Conservation (phyloP, 2,113 vertebrate species). For the Istiophorus platypterus region DNA sequence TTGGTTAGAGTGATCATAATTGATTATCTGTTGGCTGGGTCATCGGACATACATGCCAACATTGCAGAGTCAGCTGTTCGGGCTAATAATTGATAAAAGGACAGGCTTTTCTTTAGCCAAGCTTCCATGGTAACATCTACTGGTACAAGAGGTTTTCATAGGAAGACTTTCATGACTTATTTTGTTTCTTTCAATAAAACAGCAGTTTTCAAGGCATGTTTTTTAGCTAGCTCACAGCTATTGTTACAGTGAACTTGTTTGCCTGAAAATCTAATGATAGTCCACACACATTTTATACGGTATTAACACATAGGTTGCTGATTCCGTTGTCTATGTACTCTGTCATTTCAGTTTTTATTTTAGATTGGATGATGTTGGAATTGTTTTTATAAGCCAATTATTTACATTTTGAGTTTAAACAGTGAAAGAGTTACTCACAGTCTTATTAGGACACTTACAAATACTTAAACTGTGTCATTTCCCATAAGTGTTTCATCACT, state of each 20-base stretch:
- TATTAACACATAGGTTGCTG: not conserved
- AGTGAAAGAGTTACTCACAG: not conserved
- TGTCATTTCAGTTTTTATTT: not conserved
- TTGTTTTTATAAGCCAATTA: no score
- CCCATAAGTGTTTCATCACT: not conserved
- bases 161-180: no score
- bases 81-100: not conserved
- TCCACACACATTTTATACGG: no score
- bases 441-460: not conserved
- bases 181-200: not conserved
- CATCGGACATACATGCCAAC: not conserved
- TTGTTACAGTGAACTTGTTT: not conserved
- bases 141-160: no score
- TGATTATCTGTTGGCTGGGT: not conserved
- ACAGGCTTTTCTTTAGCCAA: not conserved
- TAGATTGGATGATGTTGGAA: not conserved
- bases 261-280: no score
- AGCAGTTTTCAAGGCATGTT: not conserved
- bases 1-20: not conserved
- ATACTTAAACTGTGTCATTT: not conserved
- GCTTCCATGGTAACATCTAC: not conserved
- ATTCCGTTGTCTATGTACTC: not conserved
- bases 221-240: not conserved
- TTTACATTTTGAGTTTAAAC: not conserved
- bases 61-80: not conserved